Conservation (phyloP, 2,888 invertebrate species). For the Embidobia sp. region DNA sequence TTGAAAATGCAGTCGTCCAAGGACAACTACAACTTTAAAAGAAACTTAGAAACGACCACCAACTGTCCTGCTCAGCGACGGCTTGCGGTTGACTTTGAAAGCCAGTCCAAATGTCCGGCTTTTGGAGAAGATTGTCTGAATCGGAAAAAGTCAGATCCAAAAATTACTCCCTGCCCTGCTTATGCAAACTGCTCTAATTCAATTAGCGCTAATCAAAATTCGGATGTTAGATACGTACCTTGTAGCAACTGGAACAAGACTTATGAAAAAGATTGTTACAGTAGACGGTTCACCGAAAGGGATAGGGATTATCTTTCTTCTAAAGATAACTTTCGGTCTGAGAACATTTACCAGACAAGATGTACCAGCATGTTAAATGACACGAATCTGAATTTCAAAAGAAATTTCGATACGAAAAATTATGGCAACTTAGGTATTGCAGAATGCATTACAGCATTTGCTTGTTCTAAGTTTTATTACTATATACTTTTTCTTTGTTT, state of each 20-base stretch:
- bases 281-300: slow-evolving; percentile 9
- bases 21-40: slow-evolving; percentile 28
- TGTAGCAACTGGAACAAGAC: slow-evolving; percentile 20
- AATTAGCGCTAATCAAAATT: neutral
- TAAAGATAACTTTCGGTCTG: neutral
- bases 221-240: slow-evolving; percentile 13
- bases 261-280: slow-evolving; percentile 19
- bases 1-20: slow-evolving; percentile 27
- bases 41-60: slow-evolving; percentile 28
- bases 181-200: slow-evolving; percentile 10
- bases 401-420: slow-evolving; percentile 13
- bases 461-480: too few relatives aligned
- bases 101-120: neutral
- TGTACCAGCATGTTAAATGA: neutral
- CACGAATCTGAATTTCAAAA: neutral
- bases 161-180: slow-evolving; percentile 16
- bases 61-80: too few relatives aligned
- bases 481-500: too few relatives aligned
- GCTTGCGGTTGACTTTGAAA: neutral
- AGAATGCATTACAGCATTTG: too few relatives aligned
- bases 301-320: slow-evolving; percentile 6
- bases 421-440: too few relatives aligned
- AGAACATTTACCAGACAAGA: neutral
- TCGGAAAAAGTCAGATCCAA: neutral
- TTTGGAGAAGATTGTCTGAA: neutral